Base-by-base conservation (phyloP, 1,140 invertebrate genomes). In the Pissodes strobi region DNA sequence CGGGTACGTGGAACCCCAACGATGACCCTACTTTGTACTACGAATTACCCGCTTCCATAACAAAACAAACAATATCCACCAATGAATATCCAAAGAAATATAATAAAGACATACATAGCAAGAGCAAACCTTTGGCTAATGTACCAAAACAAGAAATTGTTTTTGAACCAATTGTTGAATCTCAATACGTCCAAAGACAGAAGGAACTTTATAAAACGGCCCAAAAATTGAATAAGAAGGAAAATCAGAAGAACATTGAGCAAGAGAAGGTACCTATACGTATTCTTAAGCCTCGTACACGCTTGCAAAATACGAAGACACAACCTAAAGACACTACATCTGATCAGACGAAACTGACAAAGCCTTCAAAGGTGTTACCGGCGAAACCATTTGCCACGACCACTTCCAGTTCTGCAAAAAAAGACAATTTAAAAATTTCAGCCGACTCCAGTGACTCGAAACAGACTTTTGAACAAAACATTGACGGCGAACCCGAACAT, bases 1-100 rank as follows among this genome's bases (percentile, higher is more conserved):
- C 69, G 46, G 64, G 56, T 19, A 43, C 48, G 17, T 78, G 76
- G 76, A 78, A 78, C 59, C 76, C 77, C 0, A 64, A 77, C 23
- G 76, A 78, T 37, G 73, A 78, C 60, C 75, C 76, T 2, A 74
- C 67, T 23, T 70, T 74, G 13, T 76, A 74, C 46, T 78, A 77
- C 58, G 69, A 71, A 63, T 39, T 74, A 9, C 72, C 72, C 3
- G 57, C 68, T 13, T 52, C 60, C 8, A 23, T 73, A 30, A 74
- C 68, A 19, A 69, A 69, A 22, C 64, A 58, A 17, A 38, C 18
- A 17, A 30, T 55, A 15, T 75, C 77, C 2, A 77, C 76, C 9
- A 71, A 72, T 13, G 13, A 63, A 13, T 73, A 70, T 59, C 75
- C 76, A 2, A 78, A 78, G 61, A 78, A 78, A 64, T 78, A 69